Conservation (phyloP, 1,140 invertebrate species). For the Drosophila bocqueti region DNA sequence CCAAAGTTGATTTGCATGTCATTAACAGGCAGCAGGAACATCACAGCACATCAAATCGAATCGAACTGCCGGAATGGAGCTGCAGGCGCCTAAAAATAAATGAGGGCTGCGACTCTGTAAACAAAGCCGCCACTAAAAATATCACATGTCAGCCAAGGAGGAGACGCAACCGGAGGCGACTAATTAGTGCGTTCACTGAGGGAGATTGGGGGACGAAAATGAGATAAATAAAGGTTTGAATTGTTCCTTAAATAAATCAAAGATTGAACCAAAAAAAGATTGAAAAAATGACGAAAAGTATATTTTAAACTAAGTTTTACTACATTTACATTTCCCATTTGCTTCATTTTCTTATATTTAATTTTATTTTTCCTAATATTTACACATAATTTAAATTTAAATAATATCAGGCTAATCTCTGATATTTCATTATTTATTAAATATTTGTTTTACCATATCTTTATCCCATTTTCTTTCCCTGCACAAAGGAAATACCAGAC, state of each 20-base stretch:
- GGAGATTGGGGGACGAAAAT: not conserved
- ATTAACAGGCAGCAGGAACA: constrained; percentile 52
- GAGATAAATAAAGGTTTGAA: not conserved
- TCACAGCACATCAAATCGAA: constrained; percentile 39
- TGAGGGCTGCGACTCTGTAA: constrained; percentile 49
- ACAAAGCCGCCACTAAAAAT: constrained; percentile 72
- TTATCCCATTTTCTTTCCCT: not conserved
- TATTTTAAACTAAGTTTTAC: too few relatives aligned
- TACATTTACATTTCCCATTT: too few relatives aligned
- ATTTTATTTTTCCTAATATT: too few relatives aligned
- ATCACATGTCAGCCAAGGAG: constrained; percentile 64
- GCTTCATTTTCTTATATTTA: too few relatives aligned
- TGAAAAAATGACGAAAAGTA: not conserved
- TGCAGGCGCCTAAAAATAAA: constrained; percentile 67
- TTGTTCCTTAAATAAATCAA: not conserved
- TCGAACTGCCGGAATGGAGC: constrained; percentile 34
- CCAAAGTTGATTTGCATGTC: constrained; percentile 79
- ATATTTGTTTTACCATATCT: too few relatives aligned
- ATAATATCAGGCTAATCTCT: not conserved
- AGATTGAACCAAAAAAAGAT: not conserved
- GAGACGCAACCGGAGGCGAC: constrained; percentile 41
- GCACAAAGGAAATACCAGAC: constrained; percentile 9
- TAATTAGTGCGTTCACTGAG: constrained; percentile 55
- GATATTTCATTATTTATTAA: not conserved
- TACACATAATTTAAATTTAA: not conserved